Evolutionary conservation across 2,888 invertebrate species (phyloP).

Genomic region (Deladenus siricidicola): DNA sequence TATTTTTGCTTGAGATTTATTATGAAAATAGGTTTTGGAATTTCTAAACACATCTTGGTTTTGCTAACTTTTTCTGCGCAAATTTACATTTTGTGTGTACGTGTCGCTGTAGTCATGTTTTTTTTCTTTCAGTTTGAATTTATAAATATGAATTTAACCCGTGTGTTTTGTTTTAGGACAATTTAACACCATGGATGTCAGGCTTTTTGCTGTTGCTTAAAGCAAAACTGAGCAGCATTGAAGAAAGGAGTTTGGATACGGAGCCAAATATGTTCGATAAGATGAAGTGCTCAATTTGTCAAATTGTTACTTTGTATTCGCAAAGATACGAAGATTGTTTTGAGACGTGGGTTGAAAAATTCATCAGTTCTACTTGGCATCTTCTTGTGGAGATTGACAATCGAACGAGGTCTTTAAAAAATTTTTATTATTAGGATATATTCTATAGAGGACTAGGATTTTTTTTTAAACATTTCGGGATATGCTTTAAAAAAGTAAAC

Average conservation of each 20-base stretch:
- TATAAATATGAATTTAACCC: too few relatives aligned
- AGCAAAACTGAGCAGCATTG: conserved; percentile 27
- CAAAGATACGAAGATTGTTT: conserved; percentile 98
- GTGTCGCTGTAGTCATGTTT: too few relatives aligned
- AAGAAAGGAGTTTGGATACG: conserved; percentile 25
- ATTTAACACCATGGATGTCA: conserved; percentile 89
- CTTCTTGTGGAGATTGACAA: conserved; percentile 62
- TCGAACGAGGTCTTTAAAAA: conserved; percentile 32
- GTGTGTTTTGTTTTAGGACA: conserved; percentile 66
- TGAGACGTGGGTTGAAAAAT: conserved; percentile 73
- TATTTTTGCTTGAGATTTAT: background rate
- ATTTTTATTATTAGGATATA: conserved; percentile 6
- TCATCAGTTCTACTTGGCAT: conserved; percentile 90
- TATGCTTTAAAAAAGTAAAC: too few relatives aligned
- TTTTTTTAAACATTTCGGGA: background rate
- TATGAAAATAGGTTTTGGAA: too few relatives aligned
- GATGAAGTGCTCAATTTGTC: conserved; percentile 70
- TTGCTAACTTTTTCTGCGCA: too few relatives aligned
- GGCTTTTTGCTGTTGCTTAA: conserved; percentile 75
- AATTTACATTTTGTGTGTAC: too few relatives aligned
- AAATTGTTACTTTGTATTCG: conserved; percentile 83
- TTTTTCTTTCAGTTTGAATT: too few relatives aligned
- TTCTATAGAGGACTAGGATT: too few relatives aligned
- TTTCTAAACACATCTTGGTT: too few relatives aligned
- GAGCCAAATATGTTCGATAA: conserved; percentile 44